Evolutionary conservation across 1,140 invertebrate genomes (phyloP), one percentile per base, ranked within the genome.

Genomic region (Drosophila insularis): DNA sequence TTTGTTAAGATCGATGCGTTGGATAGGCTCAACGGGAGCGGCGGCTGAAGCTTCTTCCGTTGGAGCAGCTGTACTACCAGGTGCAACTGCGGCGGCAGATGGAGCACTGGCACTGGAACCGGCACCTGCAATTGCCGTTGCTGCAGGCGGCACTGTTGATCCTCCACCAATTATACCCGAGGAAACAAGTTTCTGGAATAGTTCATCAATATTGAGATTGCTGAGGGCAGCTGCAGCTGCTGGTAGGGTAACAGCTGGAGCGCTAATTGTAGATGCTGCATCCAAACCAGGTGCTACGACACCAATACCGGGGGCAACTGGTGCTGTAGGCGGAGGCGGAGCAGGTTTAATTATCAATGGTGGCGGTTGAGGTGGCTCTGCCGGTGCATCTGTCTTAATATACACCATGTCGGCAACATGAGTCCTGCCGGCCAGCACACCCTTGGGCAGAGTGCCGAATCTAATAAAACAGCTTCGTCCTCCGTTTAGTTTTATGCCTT

Each of bases 401-500:
- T 91, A 90, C 56, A 93, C 92, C 96, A 97, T 97, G 60, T 95
- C 94, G 2, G 93, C 92, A 19, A 97, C 95, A 68, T 93, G 93
- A 0, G 96, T 93, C 63, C 94, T 93, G 0, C 96, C 96, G 1
- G 95, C 95, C 53, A 93, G 93, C 2, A 96, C 93, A 23, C 96
- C 95, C 59, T 95, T 94, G 0, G 98, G 96, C 59, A 98, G 92
- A 0, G 96, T 95, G 0, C 96, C 94, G 72, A 98, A 95, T 35
- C 97, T 93, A 19, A 99, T 94, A 78, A 96, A 98, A 92, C 98
- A 96, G 73, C 96, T 96, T 68, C 95, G 95, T 17, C 95, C 95
- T 17, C 95, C 95, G 21, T 95, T 94, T 27, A 98, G 93, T 59
- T 96, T 94, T 61, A 98, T 95, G 1, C 97, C 95, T 84, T 98